A percentile compares a stretch with the other conserved stretches of the same genome.
Conservation (phyloP, 53 echinoderm and acorn worm species). For the Pentamera pediparva region DNA sequence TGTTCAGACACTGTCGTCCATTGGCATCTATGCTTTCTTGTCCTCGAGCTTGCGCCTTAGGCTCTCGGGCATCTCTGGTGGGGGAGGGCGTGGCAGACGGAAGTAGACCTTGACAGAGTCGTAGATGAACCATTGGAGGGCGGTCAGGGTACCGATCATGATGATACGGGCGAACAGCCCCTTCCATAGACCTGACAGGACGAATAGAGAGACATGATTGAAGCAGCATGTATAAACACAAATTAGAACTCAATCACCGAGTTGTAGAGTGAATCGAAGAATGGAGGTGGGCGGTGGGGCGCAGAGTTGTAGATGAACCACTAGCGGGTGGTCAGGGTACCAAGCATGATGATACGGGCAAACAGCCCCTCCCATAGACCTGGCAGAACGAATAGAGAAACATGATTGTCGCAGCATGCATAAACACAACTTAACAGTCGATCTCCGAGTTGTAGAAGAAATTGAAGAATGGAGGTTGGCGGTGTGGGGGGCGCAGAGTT, state of each 20-base stretch:
- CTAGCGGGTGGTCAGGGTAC: slow-evolving; percentile 92
- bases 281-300: slow-evolving; percentile 58
- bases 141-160: slow-evolving; percentile 99
- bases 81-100: slow-evolving; percentile 94
- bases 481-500: slow-evolving; percentile 92
- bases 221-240: background rate
- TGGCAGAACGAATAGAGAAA: slow-evolving; percentile 10
- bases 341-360: slow-evolving; percentile 99
- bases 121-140: slow-evolving; percentile 96
- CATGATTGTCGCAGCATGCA: no score
- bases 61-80: slow-evolving; percentile 96
- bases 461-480: slow-evolving; percentile 17
- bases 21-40: no score
- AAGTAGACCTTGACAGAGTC: slow-evolving; percentile 99
- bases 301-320: slow-evolving; percentile 98
- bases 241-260: background rate
- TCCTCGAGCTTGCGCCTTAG: slow-evolving; percentile 79
- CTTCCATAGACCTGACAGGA: slow-evolving; percentile 74
- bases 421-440: background rate
- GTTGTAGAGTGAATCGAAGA: no score
- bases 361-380: slow-evolving; percentile 92
- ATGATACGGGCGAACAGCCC: slow-evolving; percentile 93
- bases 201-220: no score
- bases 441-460: background rate
- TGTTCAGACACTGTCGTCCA: no score